These are phyloP conservation scores for Pocillopora meandrina DNA, from an alignment of 92 coral and sea anemone species.

Conservation along the genomic window DNA sequence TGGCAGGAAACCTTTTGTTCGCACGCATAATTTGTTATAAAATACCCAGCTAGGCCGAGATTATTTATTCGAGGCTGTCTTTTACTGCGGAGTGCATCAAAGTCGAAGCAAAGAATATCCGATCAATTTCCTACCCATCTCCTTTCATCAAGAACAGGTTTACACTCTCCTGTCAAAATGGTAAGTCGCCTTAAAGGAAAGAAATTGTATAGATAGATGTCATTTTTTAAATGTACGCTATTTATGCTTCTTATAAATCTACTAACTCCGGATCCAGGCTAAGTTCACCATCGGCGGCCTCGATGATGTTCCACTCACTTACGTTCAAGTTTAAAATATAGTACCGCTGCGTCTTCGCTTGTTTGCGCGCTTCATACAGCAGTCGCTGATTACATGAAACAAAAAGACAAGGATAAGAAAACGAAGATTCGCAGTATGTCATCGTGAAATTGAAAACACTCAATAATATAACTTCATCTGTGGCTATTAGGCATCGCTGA, in stretches of 20 bases:
- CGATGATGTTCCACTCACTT: not conserved
- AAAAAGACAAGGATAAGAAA: not conserved
- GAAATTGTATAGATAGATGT: not conserved
- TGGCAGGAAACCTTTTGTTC: constrained; percentile 27
- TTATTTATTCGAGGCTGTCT: not conserved
- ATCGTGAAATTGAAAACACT: not conserved
- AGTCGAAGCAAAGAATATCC: not conserved
- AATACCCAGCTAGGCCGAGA: not conserved
- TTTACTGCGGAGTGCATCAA: not conserved
- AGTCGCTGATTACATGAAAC: not conserved
- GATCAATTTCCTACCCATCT: too few species aligned
- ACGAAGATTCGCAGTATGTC: not conserved
- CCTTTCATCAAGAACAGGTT: too few species aligned
- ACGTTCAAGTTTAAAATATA: not conserved
- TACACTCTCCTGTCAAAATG: too few species aligned
- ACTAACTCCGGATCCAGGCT: not conserved
- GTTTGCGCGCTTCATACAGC: not conserved
- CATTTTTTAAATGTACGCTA: not conserved
- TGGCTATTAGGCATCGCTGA: not conserved
- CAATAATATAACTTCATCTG: not conserved
- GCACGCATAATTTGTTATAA: constrained; percentile 31
- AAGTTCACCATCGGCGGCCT: not conserved
- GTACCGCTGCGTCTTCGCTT: too few species aligned
- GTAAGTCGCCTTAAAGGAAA: too few species aligned
- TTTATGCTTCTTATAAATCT: not conserved